Evolutionary conservation across 2,113 vertebrate species (phyloP), one percentile per base, ranked within the genome.

Genomic region (Tachysurus vachellii): DNA sequence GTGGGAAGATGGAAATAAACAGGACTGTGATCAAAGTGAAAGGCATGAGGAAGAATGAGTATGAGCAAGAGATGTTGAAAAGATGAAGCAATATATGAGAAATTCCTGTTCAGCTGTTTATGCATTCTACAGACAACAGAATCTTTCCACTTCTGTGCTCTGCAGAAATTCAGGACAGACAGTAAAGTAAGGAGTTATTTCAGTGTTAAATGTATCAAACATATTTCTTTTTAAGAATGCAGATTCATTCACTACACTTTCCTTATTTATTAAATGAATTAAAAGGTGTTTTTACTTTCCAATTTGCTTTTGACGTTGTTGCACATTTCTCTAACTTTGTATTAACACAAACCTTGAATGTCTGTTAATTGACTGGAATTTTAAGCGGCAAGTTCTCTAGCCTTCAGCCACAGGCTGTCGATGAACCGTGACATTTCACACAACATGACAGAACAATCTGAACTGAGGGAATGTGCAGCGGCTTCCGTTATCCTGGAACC

Each of bases 1-100:
- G 70, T 26, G 31, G 64, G 56, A 70, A 68, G 44, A 64, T 36
- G 57, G 54, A 62, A 59, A 76, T 50, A 76, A 76, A 50, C 5
- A 26, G 73, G 12, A n/a, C 23, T 50, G 71, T 76, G 71, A 50
- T 76, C 23, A 50, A 47, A 50, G 23, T 50, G 73, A 75, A 75
- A 47, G 23, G 44, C 73, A n/a, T 21, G 26, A 21, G 12, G 31
- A 57, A 31, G 62, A 57, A 80, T 75, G 62, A 57, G 47, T 53
- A 47, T 47, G 70, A 31, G 56, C 19, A 80, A 85, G 86, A 82
- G 57, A 83, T 54, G n/a, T 16, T 54, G 57, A 62, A 19, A 85
- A 44, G 84, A 50, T 85, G 71, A 77, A 70, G 50, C 47, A 71
- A 56, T 57, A 31, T 42, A 23, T 56, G 28, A 26, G 17, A 71